A percentile compares a stretch with the other conserved stretches of the same genome.
Conservation (phyloP, 2,888 invertebrate species). For the Thysanoteuthis rhombus region DNA sequence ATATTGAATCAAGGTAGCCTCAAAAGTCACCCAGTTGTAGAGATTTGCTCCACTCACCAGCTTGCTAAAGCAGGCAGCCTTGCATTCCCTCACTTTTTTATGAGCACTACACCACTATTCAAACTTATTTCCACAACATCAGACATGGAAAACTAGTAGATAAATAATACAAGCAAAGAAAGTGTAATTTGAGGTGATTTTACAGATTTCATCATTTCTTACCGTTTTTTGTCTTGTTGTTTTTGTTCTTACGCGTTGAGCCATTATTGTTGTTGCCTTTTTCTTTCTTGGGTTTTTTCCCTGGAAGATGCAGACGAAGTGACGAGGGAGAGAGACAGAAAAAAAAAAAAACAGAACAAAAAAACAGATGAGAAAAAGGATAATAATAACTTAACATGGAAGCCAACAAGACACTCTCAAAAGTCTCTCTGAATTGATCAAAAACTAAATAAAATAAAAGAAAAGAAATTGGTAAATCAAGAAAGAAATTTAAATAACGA, state of each 20-base stretch:
- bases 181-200: not conserved
- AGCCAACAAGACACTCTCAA: not conserved
- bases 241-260: conserved; percentile 60
- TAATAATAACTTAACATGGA: not conserved
- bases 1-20: too few relatives aligned
- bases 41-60: too few relatives aligned
- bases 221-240: conserved; percentile 55
- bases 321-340: not conserved
- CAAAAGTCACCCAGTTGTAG: too few relatives aligned
- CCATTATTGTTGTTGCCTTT: conserved; percentile 48
- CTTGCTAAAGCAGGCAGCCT: too few relatives aligned
- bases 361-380: not conserved
- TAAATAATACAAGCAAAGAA: not conserved
- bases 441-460: not conserved
- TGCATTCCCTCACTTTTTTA: too few relatives aligned
- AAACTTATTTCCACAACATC: too few relatives aligned
- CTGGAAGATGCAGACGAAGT: conserved; percentile 43
- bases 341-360: not conserved
- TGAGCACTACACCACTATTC: too few relatives aligned
- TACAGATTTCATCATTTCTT: conserved; percentile 35
- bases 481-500: too few relatives aligned
- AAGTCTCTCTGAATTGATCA: not conserved
- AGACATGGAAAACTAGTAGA: not conserved
- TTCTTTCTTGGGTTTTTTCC: conserved; percentile 60
- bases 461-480: too few relatives aligned